These are phyloP conservation scores for Pocillopora damicornis DNA, from an alignment of 64 coral and sea anemone genomes.

Conservation along the genomic window DNA sequence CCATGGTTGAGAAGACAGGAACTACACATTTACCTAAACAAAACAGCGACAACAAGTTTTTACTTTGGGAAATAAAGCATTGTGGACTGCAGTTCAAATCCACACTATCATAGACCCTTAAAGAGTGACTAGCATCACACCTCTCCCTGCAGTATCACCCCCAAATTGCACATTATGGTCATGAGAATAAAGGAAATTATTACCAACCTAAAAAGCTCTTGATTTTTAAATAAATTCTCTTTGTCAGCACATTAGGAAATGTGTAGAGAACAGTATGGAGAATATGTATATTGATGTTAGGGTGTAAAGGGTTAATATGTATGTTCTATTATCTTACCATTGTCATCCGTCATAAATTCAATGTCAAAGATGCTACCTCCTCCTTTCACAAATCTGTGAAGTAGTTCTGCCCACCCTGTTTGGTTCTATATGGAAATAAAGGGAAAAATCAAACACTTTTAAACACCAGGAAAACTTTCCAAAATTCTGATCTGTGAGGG, in stretches of 20 bases:
- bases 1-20: slow-evolving; percentile 73
- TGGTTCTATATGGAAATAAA: slow-evolving; percentile 42
- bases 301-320: too few relatives aligned
- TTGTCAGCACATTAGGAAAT: too few relatives aligned
- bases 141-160: too few relatives aligned
- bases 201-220: too few relatives aligned
- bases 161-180: too few relatives aligned
- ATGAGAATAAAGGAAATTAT: too few relatives aligned
- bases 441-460: neutral
- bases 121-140: too few relatives aligned
- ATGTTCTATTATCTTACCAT: slow-evolving; percentile 23
- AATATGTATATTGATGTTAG: too few relatives aligned
- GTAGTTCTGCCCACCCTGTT: slow-evolving; percentile 54
- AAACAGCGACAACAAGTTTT: neutral
- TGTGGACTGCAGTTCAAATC: too few relatives aligned
- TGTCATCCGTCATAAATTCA: slow-evolving; percentile 78
- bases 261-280: too few relatives aligned
- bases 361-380: slow-evolving; percentile 67
- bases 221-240: too few relatives aligned
- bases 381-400: slow-evolving; percentile 73
- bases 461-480: neutral
- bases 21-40: slow-evolving; percentile 50
- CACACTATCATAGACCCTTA: too few relatives aligned
- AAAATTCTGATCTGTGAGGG: neutral
- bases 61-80: neutral